phyloP scores from a whole-genome alignment of 2,113 vertebrate genomes.

The Hemichromis elongatus region DNA sequence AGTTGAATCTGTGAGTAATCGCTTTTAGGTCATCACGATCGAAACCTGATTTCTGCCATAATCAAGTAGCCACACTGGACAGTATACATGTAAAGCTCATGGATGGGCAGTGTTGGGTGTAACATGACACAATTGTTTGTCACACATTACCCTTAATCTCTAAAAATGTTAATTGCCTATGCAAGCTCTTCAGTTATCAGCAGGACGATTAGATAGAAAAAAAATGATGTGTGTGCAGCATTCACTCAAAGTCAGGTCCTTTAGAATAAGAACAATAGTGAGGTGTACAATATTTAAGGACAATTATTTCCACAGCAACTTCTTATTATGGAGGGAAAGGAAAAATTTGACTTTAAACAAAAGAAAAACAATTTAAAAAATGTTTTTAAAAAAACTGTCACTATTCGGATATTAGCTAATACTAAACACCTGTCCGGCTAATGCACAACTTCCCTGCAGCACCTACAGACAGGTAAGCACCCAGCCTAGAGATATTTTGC shows the following conservation, averaged over 20 bases:
- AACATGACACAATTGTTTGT: neutral
- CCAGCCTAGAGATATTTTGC: neutral
- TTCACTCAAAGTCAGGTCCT: neutral
- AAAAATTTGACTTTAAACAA: neutral
- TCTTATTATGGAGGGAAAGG: neutral
- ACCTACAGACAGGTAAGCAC: neutral
- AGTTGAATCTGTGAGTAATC: neutral
- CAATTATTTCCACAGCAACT: neutral
- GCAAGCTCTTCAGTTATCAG: neutral
- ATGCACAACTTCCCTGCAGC: neutral
- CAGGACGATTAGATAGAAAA: neutral
- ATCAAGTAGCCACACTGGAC: neutral
- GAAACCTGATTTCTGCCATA: neutral
- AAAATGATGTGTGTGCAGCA: neutral
- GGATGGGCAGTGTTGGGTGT: neutral
- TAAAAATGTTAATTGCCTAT: neutral
- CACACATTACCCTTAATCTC: neutral
- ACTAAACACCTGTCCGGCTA: neutral
- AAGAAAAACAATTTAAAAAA: neutral
- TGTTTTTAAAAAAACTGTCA: neutral
- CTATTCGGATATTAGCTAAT: neutral
- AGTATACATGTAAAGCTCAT: neutral
- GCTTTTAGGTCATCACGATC: neutral
- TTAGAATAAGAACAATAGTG: neutral
- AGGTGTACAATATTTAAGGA: neutral